These are phyloP conservation scores for Acheta domesticus DNA, from an alignment of 2,888 invertebrate genomes.

Conservation along the genomic window DNA sequence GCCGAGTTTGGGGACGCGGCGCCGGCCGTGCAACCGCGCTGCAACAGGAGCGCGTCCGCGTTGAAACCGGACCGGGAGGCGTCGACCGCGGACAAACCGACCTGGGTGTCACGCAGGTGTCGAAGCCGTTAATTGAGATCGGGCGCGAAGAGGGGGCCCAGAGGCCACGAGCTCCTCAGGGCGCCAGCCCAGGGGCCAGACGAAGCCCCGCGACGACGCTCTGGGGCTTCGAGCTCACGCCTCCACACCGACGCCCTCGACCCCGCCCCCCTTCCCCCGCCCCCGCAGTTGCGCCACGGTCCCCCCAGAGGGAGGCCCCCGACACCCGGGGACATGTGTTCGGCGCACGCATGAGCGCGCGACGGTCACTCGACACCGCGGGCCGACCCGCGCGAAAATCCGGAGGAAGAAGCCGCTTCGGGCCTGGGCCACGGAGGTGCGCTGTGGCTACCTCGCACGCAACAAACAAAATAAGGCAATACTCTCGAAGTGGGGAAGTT, in stretches of 20 bases:
- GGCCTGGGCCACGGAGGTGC: no score
- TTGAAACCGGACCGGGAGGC: no score
- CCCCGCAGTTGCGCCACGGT: no score
- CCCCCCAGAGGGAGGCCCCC: background rate
- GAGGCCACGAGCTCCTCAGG: background rate
- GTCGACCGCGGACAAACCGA: background rate
- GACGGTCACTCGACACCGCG: background rate
- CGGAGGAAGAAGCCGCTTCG: background rate
- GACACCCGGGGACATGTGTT: background rate
- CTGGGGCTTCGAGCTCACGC: conserved; percentile 2
- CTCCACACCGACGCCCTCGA: background rate
- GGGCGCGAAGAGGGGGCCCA: background rate
- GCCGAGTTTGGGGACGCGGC: no score
- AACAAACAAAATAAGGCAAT: no score
- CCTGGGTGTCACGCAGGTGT: background rate
- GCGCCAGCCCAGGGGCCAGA: background rate
- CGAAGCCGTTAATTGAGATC: conserved; percentile 3
- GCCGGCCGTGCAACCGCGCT: no score
- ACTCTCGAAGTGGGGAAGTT: no score
- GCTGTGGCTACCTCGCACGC: no score
- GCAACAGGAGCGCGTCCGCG: no score
- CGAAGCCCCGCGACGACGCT: background rate
- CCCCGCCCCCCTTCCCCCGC: no score
- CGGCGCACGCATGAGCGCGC: background rate
- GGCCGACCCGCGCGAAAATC: background rate